phyloP scores from a whole-genome alignment of 2,888 invertebrate genomes.

The Sesia bembeciformis region DNA sequence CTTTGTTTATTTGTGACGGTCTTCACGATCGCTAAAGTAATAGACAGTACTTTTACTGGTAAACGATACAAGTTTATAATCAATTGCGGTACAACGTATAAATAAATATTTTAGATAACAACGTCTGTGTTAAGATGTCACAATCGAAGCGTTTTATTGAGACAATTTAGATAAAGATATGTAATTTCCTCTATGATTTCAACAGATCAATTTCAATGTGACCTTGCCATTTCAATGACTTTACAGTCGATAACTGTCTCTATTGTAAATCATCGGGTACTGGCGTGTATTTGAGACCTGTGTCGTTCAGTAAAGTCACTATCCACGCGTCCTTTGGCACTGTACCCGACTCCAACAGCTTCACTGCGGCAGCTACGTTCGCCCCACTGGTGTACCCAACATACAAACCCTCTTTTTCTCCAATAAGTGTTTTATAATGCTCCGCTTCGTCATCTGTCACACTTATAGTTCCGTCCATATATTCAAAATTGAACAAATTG shows the following conservation, averaged over 20 bases:
- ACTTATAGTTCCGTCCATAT: constrained; percentile 50
- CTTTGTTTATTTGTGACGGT: too few relatives aligned
- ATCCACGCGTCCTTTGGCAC: constrained; percentile 56
- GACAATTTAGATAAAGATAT: too few relatives aligned
- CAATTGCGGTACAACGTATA: too few relatives aligned
- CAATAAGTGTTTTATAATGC: constrained; percentile 44
- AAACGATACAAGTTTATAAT: too few relatives aligned
- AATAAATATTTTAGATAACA: too few relatives aligned
- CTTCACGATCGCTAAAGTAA: too few relatives aligned
- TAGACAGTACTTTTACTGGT: too few relatives aligned
- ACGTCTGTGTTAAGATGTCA: too few relatives aligned
- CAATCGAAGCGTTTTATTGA: too few relatives aligned
- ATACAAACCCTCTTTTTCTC: constrained; percentile 55
- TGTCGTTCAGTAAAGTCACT: constrained; percentile 52
- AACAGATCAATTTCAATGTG: too few relatives aligned
- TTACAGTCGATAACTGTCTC: neutral
- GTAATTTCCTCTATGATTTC: too few relatives aligned
- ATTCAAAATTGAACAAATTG: constrained; percentile 46
- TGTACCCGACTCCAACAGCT: constrained; percentile 46
- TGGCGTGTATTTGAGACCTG: constrained; percentile 58
- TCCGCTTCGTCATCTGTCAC: constrained; percentile 55
- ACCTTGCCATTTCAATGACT: too few relatives aligned
- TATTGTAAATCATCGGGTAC: constrained; percentile 26
- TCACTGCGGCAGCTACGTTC: constrained; percentile 59
- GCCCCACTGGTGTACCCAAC: constrained; percentile 64